Evolutionary conservation across 2,888 invertebrate genomes (phyloP).

Genomic region (Lamellibrachia satsuma): DNA sequence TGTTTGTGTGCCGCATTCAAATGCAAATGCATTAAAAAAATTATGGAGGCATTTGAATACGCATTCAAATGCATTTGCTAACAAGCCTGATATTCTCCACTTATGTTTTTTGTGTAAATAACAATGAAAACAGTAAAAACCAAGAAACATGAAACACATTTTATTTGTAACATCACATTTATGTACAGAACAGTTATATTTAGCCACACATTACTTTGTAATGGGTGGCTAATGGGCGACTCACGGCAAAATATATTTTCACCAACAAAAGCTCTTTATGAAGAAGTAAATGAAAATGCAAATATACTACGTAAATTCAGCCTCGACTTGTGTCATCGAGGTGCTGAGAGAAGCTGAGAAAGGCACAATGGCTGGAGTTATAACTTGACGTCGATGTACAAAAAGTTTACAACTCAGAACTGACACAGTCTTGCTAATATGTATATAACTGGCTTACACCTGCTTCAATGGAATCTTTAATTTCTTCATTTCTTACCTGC

Average conservation of each 20-base stretch:
- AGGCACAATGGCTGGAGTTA: background rate
- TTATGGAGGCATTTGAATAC: too few species aligned
- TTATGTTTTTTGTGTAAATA: too few species aligned
- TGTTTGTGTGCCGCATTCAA: too few species aligned
- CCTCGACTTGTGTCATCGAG: too few species aligned
- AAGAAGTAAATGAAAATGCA: background rate
- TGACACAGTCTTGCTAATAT: background rate
- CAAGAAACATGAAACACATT: background rate
- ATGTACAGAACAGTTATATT: background rate
- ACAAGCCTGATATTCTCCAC: too few species aligned
- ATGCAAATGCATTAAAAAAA: too few species aligned
- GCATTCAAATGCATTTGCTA: too few species aligned
- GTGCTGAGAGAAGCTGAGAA: background rate
- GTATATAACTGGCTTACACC: background rate
- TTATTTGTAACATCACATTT: background rate
- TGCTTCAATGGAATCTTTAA: background rate
- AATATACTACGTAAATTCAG: background rate
- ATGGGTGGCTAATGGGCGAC: background rate
- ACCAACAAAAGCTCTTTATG: background rate
- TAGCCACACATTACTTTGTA: background rate
- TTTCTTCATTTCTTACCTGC: conserved; percentile 10
- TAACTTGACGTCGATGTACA: background rate
- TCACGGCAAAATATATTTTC: background rate
- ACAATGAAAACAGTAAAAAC: background rate
- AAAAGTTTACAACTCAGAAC: background rate